Conservation (phyloP, 2,888 invertebrate species). For the Cryptophagus acutangulus region DNA sequence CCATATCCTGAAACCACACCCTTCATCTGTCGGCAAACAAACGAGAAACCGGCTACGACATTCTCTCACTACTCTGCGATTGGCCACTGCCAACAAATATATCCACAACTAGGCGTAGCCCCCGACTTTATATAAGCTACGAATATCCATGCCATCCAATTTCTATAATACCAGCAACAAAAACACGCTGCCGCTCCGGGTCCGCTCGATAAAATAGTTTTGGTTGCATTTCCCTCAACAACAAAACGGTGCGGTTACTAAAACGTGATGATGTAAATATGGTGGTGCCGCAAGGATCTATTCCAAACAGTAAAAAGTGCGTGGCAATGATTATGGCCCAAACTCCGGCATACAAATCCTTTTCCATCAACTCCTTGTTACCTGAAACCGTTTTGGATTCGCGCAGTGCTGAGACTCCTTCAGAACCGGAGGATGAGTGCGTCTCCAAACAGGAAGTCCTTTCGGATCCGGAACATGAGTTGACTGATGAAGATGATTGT, state of each 20-base stretch:
- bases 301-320: slow-evolving; percentile 4
- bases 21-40: slow-evolving; percentile 31
- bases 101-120: slow-evolving; percentile 26
- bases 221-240: too few species aligned
- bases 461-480: slow-evolving; percentile 17
- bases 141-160: slow-evolving; percentile 26
- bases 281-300: slow-evolving; percentile 28
- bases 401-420: slow-evolving; percentile 12
- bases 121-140: slow-evolving; percentile 27
- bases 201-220: not conserved
- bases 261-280: slow-evolving; percentile 33
- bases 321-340: slow-evolving; percentile 50
- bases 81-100: slow-evolving; percentile 15
- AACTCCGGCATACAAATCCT: slow-evolving; percentile 64
- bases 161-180: not conserved
- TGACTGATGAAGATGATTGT: slow-evolving; percentile 48
- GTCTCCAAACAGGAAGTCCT: slow-evolving; percentile 21
- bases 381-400: slow-evolving; percentile 59
- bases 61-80: slow-evolving; percentile 15
- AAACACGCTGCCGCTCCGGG: not conserved
- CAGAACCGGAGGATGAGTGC: slow-evolving; percentile 14
- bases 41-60: slow-evolving; percentile 23
- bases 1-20: slow-evolving; percentile 26
- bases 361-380: slow-evolving; percentile 76
- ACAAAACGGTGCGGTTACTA: too few species aligned